These are phyloP conservation scores for Cheilinus undulatus DNA, from an alignment of 2,113 vertebrate species.

Conservation along the genomic window DNA sequence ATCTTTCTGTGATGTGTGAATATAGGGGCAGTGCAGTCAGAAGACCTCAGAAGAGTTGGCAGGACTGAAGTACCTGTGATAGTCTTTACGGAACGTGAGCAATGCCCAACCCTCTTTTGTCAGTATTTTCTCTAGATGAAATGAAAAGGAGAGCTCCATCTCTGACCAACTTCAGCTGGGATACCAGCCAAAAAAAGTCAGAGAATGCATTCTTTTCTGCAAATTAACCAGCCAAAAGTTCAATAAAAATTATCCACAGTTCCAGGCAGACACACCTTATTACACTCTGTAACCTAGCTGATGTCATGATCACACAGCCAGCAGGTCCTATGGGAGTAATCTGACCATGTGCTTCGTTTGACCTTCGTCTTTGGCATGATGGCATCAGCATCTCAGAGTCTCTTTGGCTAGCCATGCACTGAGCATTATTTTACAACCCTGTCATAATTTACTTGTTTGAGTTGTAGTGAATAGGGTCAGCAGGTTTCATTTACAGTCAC, in stretches of 20 bases:
- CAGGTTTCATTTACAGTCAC: constrained; percentile 51
- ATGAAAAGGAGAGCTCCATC: constrained; percentile 41
- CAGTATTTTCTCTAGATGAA: constrained; percentile 65
- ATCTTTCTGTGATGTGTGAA: too few relatives aligned
- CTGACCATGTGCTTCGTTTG: constrained; percentile 23
- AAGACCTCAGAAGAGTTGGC: constrained; percentile 20
- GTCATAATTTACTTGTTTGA: constrained; percentile 34
- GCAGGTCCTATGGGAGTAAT: constrained; percentile 15
- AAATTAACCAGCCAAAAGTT: constrained; percentile 11
- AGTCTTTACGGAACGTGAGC: constrained; percentile 46
- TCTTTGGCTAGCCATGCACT: constrained; percentile 6
- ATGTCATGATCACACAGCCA: constrained; percentile 16
- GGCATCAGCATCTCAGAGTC: constrained; percentile 11
- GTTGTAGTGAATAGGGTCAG: constrained; percentile 41
- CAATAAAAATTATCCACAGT: background rate
- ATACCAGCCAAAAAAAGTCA: constrained; percentile 2
- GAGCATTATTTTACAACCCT: constrained; percentile 30
- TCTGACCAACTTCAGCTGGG: constrained; percentile 15
- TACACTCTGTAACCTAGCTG: background rate
- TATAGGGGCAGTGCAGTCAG: background rate
- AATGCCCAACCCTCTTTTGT: constrained; percentile 55
- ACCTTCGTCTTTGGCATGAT: constrained; percentile 45
- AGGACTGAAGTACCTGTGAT: constrained; percentile 34
- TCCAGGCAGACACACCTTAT: background rate
- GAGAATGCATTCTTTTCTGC: constrained; percentile 3